A percentile compares a stretch with the other conserved stretches of the same genome.
Evolutionary conservation across 2,888 invertebrate genomes (phyloP).

Genomic region (Rhynchonema sp.): DNA sequence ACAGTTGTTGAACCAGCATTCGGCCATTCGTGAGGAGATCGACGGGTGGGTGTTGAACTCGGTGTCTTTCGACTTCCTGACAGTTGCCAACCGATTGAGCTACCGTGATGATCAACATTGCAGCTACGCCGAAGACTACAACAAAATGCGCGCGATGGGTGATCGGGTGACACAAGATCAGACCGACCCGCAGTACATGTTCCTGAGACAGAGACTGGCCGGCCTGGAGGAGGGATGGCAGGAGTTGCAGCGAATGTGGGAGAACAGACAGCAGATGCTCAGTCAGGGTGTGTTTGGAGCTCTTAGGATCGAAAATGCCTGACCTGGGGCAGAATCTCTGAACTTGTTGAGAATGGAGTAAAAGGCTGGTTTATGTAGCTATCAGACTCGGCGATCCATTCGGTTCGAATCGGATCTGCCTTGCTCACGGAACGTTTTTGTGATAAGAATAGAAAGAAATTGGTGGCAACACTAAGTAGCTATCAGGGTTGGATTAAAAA

Average conservation of each 20-base stretch:
- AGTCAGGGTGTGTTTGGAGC: no score
- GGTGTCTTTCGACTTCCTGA: slow-evolving; percentile 3
- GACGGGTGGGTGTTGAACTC: slow-evolving; percentile 93
- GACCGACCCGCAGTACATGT: slow-evolving; percentile 98
- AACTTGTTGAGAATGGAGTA: no score
- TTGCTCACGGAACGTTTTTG: no score
- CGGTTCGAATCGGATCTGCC: no score
- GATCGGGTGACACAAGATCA: slow-evolving; percentile 71
- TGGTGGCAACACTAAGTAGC: no score
- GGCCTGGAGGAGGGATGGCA: slow-evolving; percentile 98
- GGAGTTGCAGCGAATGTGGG: slow-evolving; percentile 99
- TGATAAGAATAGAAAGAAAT: no score
- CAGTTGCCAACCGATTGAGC: no score
- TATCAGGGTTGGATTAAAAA: no score
- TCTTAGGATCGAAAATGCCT: no score
- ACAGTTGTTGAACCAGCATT: slow-evolving; percentile 84
- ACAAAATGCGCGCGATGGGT: slow-evolving; percentile 98
- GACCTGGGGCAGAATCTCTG: no score
- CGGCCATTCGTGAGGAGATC: slow-evolving; percentile 94
- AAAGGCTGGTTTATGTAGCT: no score
- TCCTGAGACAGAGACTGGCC: slow-evolving; percentile 75
- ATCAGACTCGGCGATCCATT: no score
- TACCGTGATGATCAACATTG: background rate
- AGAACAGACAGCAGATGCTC: slow-evolving; percentile 77
- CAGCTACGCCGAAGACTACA: slow-evolving; percentile 74